These are phyloP conservation scores for Camponotus pennsylvanicus DNA, from an alignment of 1,140 invertebrate species.

Conservation along the genomic window DNA sequence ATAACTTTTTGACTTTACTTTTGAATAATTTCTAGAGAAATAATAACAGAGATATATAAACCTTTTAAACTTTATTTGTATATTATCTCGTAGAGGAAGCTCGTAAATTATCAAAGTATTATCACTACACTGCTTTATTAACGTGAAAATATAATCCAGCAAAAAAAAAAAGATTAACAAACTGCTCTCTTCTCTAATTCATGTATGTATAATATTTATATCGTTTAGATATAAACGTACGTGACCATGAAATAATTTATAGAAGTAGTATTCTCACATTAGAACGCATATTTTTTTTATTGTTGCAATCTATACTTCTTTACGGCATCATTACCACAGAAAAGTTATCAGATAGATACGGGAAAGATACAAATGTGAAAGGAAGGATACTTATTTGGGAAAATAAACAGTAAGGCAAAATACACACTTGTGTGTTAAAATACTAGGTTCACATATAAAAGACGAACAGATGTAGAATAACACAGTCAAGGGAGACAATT, in stretches of 20 bases:
- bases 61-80: constrained; percentile 22
- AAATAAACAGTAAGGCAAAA: constrained; percentile 15
- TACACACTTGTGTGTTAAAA: constrained; percentile 5
- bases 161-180: constrained; percentile 13
- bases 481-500: constrained; percentile 9
- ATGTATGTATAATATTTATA: background rate
- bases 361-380: background rate
- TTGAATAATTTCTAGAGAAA: constrained; percentile 24
- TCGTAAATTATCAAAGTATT: constrained; percentile 42
- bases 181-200: constrained; percentile 1
- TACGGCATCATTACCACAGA: background rate
- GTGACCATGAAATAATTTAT: constrained; percentile 27
- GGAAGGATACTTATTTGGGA: background rate
- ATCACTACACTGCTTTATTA: constrained; percentile 28
- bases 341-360: background rate
- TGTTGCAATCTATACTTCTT: constrained; percentile 1
- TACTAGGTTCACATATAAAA: constrained; percentile 53
- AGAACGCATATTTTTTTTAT: background rate
- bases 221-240: constrained; percentile 31
- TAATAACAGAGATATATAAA: background rate
- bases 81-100: background rate
- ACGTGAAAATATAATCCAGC: constrained; percentile 23
- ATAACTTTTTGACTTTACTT: background rate
- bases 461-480: constrained; percentile 13
- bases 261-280: background rate